Evolutionary conservation across 1,140 invertebrate species (phyloP), one percentile per base, ranked within the genome.

Genomic region (Papilio polytes): DNA sequence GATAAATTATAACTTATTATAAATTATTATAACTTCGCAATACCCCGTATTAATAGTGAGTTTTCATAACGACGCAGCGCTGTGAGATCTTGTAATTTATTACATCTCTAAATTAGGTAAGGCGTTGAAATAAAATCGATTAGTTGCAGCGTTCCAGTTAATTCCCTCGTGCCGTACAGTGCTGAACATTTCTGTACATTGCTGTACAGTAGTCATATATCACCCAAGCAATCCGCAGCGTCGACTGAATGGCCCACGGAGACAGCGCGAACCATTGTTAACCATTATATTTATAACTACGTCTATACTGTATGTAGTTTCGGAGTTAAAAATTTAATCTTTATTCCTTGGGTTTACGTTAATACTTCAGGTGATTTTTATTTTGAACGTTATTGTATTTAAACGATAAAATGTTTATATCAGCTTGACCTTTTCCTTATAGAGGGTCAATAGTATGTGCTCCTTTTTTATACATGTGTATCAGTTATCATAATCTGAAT

Each of bases 61-160:
- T 22, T 63, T 63, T 63, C 20, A 9, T 56, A 70, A 70, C 15
- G 26, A 12, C 12, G 13, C 22, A 31, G 26, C 41, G 44, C 13
- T 26, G 73, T 15, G 73, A 74, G n/a, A n/a, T n/a, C 51, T 74
- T 48, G 41, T n/a, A 66, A 74, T 74, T 74, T 74, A 74, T 74
- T 51, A 48, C 18, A 10, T 31, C 73, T 51, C 20, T 74, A 46
- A 74, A 74, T 26, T 46, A 12, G n/a, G 41, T 56, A 74, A 74
- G 20, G 73, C 73, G 73, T 0, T 26, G 41, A 51, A 74, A 48
- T 74, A 26, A 74, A 74, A 74, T 74, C 41, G 73, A 74, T 74
- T 51, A 22, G 22, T 22, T 46, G 73, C 73, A 51, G 41, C n/a
- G 73, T 74, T 6, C 44, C 73, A 74, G 20, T 51, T 74, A 51